phyloP scores from a whole-genome alignment of 2,888 invertebrate genomes.

The Neoascia interrupta region DNA sequence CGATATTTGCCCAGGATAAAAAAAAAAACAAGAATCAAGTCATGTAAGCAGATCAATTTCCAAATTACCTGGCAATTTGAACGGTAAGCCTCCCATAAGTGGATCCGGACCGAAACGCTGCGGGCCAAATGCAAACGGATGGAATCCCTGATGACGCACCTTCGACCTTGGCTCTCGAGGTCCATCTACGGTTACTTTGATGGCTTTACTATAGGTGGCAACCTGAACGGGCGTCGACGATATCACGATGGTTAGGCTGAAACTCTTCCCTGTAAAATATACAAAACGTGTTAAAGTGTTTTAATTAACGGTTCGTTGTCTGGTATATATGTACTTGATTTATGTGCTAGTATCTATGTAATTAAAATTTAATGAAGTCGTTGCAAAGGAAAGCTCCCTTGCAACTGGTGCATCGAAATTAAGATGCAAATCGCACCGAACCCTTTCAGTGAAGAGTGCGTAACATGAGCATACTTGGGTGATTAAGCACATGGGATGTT shows the following conservation, averaged over 20 bases:
- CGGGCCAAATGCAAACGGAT: constrained; percentile 93
- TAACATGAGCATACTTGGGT: constrained; percentile 8
- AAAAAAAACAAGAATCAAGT: constrained; percentile 2
- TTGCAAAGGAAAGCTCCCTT: constrained; percentile 26
- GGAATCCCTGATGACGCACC: constrained; percentile 92
- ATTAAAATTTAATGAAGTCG: constrained; percentile 54
- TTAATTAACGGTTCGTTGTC: constrained; percentile 58
- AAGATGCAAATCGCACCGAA: constrained; percentile 45
- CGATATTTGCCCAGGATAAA: too few relatives aligned
- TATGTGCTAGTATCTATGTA: constrained; percentile 12
- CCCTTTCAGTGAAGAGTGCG: background rate
- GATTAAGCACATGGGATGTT: constrained; percentile 15
- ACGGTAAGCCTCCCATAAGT: constrained; percentile 87
- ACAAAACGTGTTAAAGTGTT: constrained; percentile 37
- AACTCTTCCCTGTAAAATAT: constrained; percentile 95
- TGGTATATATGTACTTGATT: background rate
- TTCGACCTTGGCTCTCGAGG: constrained; percentile 98
- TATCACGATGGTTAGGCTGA: constrained; percentile 96
- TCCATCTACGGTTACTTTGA: constrained; percentile 99
- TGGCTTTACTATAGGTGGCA: constrained; percentile 97
- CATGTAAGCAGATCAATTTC: constrained; percentile 58
- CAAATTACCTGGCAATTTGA: constrained; percentile 90
- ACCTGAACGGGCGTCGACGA: constrained; percentile 96
- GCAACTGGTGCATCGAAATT: constrained; percentile 33
- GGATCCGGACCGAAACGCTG: constrained; percentile 91